Percentiles rank a stretch among this genome's conserved stretches.
phyloP scores from a whole-genome alignment of 2,113 vertebrate species.

The Romanogobio albipinnatus region DNA sequence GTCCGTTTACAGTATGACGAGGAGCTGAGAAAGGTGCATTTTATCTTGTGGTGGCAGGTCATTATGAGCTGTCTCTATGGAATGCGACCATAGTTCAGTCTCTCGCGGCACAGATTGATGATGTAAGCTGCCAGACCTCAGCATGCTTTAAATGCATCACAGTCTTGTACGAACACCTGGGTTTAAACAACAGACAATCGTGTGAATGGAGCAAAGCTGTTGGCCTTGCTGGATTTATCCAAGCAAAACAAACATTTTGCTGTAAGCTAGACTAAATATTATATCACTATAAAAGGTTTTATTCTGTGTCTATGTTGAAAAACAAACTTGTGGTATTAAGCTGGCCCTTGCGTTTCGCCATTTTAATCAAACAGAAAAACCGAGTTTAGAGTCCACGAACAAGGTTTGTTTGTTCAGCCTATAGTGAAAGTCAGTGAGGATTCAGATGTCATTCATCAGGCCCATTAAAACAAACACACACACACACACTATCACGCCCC shows the following conservation, averaged over 20 bases:
- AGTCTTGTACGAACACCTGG: slow-evolving; percentile 42
- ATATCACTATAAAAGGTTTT: background rate
- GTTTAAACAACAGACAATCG: slow-evolving; percentile 29
- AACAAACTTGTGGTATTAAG: background rate
- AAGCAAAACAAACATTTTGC: background rate
- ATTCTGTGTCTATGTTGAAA: background rate
- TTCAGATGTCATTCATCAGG: slow-evolving; percentile 36
- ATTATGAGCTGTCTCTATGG: slow-evolving; percentile 34
- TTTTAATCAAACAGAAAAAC: background rate
- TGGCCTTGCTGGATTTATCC: background rate
- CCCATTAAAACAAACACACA: slow-evolving; percentile 26
- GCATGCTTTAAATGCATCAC: slow-evolving; percentile 39
- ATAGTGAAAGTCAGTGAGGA: slow-evolving; percentile 17
- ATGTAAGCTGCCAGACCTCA: slow-evolving; percentile 43
- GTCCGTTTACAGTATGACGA: background rate
- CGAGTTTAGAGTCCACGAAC: background rate
- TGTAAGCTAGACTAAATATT: background rate
- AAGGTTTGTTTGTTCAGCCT: slow-evolving; percentile 16
- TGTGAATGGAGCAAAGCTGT: background rate
- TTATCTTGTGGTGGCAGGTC: slow-evolving; percentile 14
- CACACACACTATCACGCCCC: background rate
- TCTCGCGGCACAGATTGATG: slow-evolving; percentile 53
- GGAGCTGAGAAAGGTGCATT: background rate
- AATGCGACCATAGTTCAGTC: slow-evolving; percentile 37
- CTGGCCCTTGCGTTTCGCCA: background rate